Conservation (phyloP, 2,797 vertebrate species). For the Knipowitschia caucasica region DNA sequence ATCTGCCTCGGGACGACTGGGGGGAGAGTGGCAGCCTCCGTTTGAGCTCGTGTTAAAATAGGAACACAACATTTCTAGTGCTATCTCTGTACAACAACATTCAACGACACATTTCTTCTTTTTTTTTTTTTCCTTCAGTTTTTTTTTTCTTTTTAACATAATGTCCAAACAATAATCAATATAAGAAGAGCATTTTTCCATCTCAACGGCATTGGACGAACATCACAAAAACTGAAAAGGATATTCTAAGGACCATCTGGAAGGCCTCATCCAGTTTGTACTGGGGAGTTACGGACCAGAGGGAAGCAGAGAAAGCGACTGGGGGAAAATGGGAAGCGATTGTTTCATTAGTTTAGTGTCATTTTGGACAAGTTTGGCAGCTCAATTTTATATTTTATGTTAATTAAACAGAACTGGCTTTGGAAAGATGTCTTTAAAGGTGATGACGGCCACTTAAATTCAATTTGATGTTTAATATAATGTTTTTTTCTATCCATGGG, state of each 20-base stretch:
- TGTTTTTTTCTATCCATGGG: no score
- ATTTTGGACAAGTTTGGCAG: constrained; percentile 66
- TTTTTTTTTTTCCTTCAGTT: constrained; percentile 43
- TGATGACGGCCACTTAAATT: no score
- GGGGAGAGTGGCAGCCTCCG: constrained; percentile 46
- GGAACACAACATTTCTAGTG: constrained; percentile 79
- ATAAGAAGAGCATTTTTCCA: constrained; percentile 79
- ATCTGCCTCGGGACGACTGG: constrained; percentile 53
- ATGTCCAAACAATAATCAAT: constrained; percentile 79
- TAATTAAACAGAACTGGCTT: constrained; percentile 38
- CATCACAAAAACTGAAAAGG: constrained; percentile 70
- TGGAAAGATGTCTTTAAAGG: neutral
- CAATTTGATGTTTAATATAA: no score
- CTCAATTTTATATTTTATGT: constrained; percentile 44
- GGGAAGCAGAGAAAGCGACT: constrained; percentile 10
- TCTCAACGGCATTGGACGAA: constrained; percentile 76
- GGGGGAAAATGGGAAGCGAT: constrained; percentile 28
- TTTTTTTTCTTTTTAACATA: constrained; percentile 61
- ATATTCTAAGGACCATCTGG: constrained; percentile 61
- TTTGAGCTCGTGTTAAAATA: constrained; percentile 75
- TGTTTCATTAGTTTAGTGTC: constrained; percentile 64
- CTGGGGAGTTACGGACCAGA: constrained; percentile 54
- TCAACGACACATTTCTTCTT: constrained; percentile 78
- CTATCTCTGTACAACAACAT: constrained; percentile 88
- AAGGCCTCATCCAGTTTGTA: constrained; percentile 79